Conservation (phyloP, 2,888 invertebrate species). For the Elgonia sp. region DNA sequence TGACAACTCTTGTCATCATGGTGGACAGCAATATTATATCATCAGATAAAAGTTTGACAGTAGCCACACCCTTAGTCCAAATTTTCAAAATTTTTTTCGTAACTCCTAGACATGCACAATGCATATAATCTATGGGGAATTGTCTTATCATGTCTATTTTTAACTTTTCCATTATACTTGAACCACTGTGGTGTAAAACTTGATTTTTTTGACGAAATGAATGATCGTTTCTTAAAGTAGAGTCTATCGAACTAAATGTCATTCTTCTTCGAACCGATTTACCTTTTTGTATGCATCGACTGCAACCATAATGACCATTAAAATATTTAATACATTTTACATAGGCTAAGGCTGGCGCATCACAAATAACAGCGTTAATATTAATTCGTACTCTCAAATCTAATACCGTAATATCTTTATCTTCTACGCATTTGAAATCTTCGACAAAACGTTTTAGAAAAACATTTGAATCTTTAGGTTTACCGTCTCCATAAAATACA, state of each 20-base stretch:
- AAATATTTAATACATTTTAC: not conserved
- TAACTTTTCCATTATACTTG: not conserved
- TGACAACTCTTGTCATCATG: not conserved
- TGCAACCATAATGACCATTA: not conserved
- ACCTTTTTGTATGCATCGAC: conserved; percentile 3
- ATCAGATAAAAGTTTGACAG: not conserved
- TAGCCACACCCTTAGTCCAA: conserved; percentile 1
- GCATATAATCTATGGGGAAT: not conserved
- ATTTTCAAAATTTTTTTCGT: conserved; percentile 40
- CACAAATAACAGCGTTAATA: not conserved
- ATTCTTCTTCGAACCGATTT: not conserved
- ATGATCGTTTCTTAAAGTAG: not conserved
- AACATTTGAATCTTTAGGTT: too few relatives aligned
- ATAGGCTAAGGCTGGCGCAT: not conserved
- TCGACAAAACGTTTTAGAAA: too few relatives aligned
- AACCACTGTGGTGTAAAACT: not conserved
- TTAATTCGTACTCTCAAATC: too few relatives aligned
- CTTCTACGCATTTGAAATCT: too few relatives aligned
- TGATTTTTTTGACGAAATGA: not conserved
- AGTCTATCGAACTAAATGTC: not conserved
- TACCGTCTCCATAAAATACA: too few relatives aligned
- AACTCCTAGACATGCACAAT: conserved; percentile 28
- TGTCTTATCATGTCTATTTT: not conserved
- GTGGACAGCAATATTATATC: conserved; percentile 4
- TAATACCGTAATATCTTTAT: too few relatives aligned